Conservation (phyloP, 2,888 invertebrate species). For the Scrobipalpa costella region DNA sequence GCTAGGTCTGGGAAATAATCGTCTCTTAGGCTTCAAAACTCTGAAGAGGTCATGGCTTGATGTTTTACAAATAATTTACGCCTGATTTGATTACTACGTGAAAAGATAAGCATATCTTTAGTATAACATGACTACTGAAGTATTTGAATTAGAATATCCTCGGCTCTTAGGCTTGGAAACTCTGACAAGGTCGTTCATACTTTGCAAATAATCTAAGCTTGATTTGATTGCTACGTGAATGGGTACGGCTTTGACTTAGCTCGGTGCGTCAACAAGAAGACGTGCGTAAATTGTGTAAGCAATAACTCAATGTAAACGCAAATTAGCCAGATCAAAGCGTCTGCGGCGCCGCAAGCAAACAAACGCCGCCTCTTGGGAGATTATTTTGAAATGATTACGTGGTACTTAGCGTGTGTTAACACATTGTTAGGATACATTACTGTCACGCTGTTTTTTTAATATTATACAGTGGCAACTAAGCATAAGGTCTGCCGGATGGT, state of each 20-base stretch:
- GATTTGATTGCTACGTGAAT: neutral
- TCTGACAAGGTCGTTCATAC: neutral
- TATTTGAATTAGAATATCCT: neutral
- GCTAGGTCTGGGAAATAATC: too few species aligned
- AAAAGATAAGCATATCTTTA: too few species aligned
- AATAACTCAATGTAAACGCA: constrained; percentile 6
- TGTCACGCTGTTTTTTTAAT: too few species aligned
- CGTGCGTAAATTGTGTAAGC: constrained; percentile 2
- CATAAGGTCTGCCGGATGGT: too few species aligned
- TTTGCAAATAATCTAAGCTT: constrained; percentile 2
- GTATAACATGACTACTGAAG: too few species aligned
- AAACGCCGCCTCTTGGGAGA: constrained; percentile 39
- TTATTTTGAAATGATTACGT: constrained; percentile 57
- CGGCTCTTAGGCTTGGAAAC: neutral
- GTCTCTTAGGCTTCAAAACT: too few species aligned
- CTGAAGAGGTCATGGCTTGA: too few species aligned
- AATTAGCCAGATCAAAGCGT: constrained; percentile 37
- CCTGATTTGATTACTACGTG: too few species aligned
- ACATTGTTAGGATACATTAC: constrained; percentile 65
- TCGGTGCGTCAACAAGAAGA: neutral
- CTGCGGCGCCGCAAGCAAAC: constrained; percentile 35
- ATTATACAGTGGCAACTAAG: too few species aligned
- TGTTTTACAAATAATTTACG: too few species aligned
- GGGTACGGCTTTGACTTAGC: constrained; percentile 2
- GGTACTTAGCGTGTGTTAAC: constrained; percentile 62